phyloP scores from a whole-genome alignment of 2,797 vertebrate species.

The Kryptopterus vitreolus region DNA sequence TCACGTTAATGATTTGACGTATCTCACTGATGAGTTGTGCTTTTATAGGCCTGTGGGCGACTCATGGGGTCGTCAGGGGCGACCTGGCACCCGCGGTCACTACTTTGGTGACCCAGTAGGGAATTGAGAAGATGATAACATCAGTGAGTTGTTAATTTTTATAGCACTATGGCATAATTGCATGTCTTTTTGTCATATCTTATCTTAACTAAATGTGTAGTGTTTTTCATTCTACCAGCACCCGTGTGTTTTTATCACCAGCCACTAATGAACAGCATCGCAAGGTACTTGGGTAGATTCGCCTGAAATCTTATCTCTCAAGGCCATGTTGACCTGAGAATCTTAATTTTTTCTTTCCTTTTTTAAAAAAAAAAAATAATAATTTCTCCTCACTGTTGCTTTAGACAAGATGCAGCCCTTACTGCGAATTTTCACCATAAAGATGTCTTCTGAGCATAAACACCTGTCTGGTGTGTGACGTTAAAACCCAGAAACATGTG shows the following conservation, averaged over 20 bases:
- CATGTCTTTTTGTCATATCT: background rate
- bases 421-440: slow-evolving; percentile 49
- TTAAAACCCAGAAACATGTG: slow-evolving; percentile 35
- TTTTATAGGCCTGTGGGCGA: too few relatives aligned
- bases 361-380: too few relatives aligned
- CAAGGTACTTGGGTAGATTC: slow-evolving; percentile 58
- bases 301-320: slow-evolving; percentile 73
- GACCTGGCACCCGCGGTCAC: too few relatives aligned
- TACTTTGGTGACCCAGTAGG: background rate
- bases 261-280: slow-evolving; percentile 76
- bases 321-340: slow-evolving; percentile 61
- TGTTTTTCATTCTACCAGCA: slow-evolving; percentile 1
- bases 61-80: too few relatives aligned
- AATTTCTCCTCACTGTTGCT: slow-evolving; percentile 47
- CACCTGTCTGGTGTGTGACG: slow-evolving; percentile 42
- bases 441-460: slow-evolving; percentile 54
- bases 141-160: background rate
- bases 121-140: background rate
- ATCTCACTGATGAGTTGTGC: too few relatives aligned
- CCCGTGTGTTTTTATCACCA: slow-evolving; percentile 59
- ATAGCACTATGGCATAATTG: background rate
- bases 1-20: too few relatives aligned
- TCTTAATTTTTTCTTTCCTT: slow-evolving; percentile 50
- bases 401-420: slow-evolving; percentile 34
- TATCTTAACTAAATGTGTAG: slow-evolving; percentile 16